Base-by-base conservation (phyloP, 2,113 vertebrate species). In the Chlamydotis undulata region DNA sequence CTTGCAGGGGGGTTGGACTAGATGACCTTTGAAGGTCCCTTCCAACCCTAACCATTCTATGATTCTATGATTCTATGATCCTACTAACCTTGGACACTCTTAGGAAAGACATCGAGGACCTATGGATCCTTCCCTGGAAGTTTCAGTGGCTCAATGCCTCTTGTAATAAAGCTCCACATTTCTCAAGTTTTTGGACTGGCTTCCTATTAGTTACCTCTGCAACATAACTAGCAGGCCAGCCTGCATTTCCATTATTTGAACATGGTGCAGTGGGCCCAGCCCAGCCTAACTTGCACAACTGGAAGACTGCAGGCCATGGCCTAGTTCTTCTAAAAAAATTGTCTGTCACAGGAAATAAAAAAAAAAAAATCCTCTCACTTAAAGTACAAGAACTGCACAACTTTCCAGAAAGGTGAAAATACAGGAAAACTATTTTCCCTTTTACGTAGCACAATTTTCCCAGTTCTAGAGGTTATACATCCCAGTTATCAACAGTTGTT, bases 401-500 rank as follows among this genome's bases (percentile, higher is more conserved):
- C 47, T 85, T 89, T 41, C 37, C 80, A 90, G 50, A 80, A 83
- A 86, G 63, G 68, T 74, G 49, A 88, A 33, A 83, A 83, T 9
- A 29, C 1, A 31, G 13, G 18, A 90, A 85, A 92, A 56, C 14
- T 55, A 16, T 37, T 73, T 79, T 45, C 29, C 29, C 14, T 92
- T 89, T 84, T 79, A 91, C 22, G 23, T 60, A 76, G 80, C 24
- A 65, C n/a, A 49, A 31, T 63, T 85, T 79, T 87, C 53, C 65
- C 74, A 45, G 16, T 82, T 96, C 75, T 87, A 63, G 57, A 82
- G 19, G 43, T 82, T 79, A 69, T 47, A 74, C 13, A 63, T 53
- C 55, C 53, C 84, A 50, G 63, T 65, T 87, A 94, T 24, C 84
- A 94, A 90, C 82, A 85, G 75, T 37, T 93, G 41, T 70, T 91